These are phyloP conservation scores for Ciconia nigra DNA, from an alignment of 2,797 vertebrate genomes.

Conservation along the genomic window DNA sequence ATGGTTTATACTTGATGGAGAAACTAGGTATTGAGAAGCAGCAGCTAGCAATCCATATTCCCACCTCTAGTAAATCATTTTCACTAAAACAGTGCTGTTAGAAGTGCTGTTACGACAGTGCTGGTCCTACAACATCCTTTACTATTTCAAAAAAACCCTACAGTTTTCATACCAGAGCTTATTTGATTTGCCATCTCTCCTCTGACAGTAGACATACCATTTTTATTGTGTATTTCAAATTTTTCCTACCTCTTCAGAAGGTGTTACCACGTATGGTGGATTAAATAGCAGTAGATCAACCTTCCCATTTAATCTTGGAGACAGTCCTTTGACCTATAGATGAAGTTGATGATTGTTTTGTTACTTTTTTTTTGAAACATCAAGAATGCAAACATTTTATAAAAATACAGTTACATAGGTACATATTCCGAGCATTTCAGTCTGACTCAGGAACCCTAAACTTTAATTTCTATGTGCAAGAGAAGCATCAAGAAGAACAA, in stretches of 20 bases:
- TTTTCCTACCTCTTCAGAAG: conserved; percentile 86
- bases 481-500: neutral
- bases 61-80: neutral
- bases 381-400: neutral
- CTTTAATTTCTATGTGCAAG: neutral
- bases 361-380: neutral
- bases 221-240: neutral
- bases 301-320: conserved; percentile 82
- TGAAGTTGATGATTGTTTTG: neutral
- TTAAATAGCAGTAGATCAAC: conserved; percentile 94
- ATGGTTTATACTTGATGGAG: neutral
- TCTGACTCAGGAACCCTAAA: neutral
- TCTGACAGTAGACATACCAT: neutral
- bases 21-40: neutral
- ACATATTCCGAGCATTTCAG: neutral
- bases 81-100: neutral
- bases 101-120: neutral
- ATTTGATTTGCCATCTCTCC: neutral
- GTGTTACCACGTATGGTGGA: conserved; percentile 93
- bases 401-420: neutral
- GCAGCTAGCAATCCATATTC: neutral
- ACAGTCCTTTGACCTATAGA: conserved; percentile 81
- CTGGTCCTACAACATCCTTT: neutral
- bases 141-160: neutral
- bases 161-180: neutral